These are phyloP conservation scores for Girardia tigrina DNA, from an alignment of 2,888 invertebrate genomes.

Conservation along the genomic window DNA sequence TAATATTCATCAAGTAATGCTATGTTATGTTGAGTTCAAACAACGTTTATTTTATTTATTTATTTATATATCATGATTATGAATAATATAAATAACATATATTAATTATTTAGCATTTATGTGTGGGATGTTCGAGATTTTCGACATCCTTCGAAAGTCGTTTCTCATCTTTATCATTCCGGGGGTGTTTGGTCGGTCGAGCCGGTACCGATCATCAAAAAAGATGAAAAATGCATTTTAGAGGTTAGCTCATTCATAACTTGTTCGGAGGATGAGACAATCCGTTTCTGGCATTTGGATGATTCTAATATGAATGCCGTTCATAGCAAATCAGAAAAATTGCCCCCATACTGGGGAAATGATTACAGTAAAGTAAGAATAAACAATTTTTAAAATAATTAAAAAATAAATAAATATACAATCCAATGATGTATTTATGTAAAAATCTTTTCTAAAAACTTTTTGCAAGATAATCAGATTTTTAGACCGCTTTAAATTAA, in stretches of 20 bases:
- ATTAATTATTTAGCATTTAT: conserved; percentile 34
- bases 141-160: conserved; percentile 75
- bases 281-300: conserved; percentile 73
- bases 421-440: too few species aligned
- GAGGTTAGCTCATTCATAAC: conserved; percentile 72
- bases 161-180: conserved; percentile 85
- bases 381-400: too few species aligned
- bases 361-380: conserved; percentile 79
- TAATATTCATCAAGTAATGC: too few species aligned
- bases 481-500: too few species aligned
- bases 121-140: conserved; percentile 60
- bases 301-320: not conserved
- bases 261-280: conserved; percentile 89
- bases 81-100: too few species aligned
- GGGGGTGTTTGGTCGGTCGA: conserved; percentile 95
- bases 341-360: conserved; percentile 52
- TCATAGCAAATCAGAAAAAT: not conserved
- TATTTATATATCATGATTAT: too few species aligned
- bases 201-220: conserved; percentile 56
- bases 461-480: too few species aligned
- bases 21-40: too few species aligned
- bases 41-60: too few species aligned
- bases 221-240: not conserved
- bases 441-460: too few species aligned
- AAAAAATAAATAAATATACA: too few species aligned